Evolutionary conservation across 2,888 invertebrate species (phyloP), one percentile per base, ranked within the genome.

Genomic region (Trichopoda pennipes): DNA sequence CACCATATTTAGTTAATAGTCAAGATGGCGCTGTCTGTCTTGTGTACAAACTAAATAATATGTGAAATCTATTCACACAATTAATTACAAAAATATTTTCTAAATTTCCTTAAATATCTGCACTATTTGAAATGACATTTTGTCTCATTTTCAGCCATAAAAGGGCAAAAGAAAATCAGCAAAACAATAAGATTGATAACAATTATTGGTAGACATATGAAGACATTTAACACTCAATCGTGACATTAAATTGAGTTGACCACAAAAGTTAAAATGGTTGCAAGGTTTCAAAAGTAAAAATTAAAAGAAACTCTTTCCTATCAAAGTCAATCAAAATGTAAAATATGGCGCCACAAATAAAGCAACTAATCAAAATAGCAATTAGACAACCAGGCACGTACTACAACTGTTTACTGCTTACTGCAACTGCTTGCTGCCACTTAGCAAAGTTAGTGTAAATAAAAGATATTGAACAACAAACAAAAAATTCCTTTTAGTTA

Each of bases 301-400:
- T 70, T n/a, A 2, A 76, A 68, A 60, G 64, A 58, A 70, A 76
- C 70, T 76, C 70, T 77, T 73, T 66, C 69, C 44, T 49, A 79
- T 82, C 82, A 79, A 82, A 82, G 82, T 82, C 82, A 82, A 82
- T 82, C 82, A 82, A 82, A 82, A 82, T 82, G 79, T 82, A 82
- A 82, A 82, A 82, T 82, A 82, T 82, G 82, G 82, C 82, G 82
- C 82, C 82, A 82, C 79, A 79, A 66, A 79, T 61, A 63, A 70
- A 82, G 55, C 78, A 74, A 69, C 68, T 53, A 61, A 56, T 69
- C 66, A 55, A 35, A 68, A 70, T 47, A 56, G 70, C 79, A 82
- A 82, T 82, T 82, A 82, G 79, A 66, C 79, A 82, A 79, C 69
- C 68, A 70, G 79, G 82, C 82, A 82, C 82, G 82, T 82, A 82